Percentiles rank a stretch among this genome's conserved stretches.
These are phyloP conservation scores for Hermodice carunculata DNA, from an alignment of 2,888 invertebrate species.

Conservation along the genomic window DNA sequence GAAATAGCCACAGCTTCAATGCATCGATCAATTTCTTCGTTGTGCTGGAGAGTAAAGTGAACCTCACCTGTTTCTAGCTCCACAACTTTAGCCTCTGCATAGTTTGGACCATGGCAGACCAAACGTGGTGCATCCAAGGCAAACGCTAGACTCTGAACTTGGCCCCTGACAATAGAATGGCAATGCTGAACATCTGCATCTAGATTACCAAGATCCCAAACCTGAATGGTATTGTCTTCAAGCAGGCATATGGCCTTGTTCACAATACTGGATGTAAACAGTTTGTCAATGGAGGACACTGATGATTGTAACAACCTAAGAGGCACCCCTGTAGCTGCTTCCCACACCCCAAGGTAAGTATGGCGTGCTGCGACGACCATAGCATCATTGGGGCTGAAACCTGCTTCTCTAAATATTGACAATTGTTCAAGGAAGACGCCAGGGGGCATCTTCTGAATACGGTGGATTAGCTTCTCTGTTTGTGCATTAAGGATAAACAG, in stretches of 20 bases:
- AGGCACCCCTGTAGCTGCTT: slow-evolving; percentile 48
- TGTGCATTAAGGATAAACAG: slow-evolving; percentile 50
- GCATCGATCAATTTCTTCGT: slow-evolving; percentile 39
- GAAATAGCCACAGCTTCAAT: slow-evolving; percentile 33
- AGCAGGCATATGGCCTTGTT: slow-evolving; percentile 57
- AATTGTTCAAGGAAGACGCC: slow-evolving; percentile 53
- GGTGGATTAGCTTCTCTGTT: slow-evolving; percentile 40
- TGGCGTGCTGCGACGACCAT: slow-evolving; percentile 55
- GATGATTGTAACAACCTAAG: slow-evolving; percentile 54
- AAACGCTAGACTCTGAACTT: slow-evolving; percentile 43
- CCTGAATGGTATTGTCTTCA: slow-evolving; percentile 51
- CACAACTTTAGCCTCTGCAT: slow-evolving; percentile 56
- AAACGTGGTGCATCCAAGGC: slow-evolving; percentile 39
- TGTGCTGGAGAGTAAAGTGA: slow-evolving; percentile 48
- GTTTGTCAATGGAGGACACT: slow-evolving; percentile 49
- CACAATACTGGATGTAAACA: slow-evolving; percentile 51
- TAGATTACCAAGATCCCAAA: slow-evolving; percentile 60
- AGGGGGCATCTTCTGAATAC: slow-evolving; percentile 50
- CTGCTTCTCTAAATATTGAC: slow-evolving; percentile 56
- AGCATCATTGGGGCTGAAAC: slow-evolving; percentile 53
- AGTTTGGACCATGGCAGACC: slow-evolving; percentile 41
- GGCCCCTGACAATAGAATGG: slow-evolving; percentile 48
- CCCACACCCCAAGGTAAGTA: slow-evolving; percentile 61
- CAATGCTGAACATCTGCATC: slow-evolving; percentile 53
- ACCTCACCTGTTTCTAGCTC: slow-evolving; percentile 47